Percentiles rank a stretch among this genome's conserved stretches.
Conservation (phyloP, 1,140 invertebrate species). For the Macrobrachium rosenbergii region DNA sequence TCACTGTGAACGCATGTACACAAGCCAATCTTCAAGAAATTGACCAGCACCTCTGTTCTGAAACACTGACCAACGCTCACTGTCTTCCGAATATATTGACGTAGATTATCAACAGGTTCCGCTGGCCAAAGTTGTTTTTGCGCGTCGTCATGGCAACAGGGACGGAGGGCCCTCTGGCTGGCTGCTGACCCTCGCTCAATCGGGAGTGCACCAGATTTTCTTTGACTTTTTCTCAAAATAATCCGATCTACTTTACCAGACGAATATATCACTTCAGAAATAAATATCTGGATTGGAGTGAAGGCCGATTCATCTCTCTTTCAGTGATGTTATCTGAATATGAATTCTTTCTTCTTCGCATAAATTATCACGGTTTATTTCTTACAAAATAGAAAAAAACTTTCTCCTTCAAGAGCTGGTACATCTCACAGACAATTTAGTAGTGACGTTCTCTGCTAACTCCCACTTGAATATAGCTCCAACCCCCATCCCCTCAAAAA, state of each 20-base stretch:
- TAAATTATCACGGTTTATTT: too few relatives aligned
- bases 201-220: not conserved
- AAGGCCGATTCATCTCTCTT: too few relatives aligned
- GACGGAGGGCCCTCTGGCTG: not conserved
- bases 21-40: too few relatives aligned
- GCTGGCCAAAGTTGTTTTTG: not conserved
- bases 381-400: too few relatives aligned
- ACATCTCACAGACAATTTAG: not conserved
- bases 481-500: not conserved
- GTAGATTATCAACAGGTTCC: slow-evolving; percentile 18
- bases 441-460: not conserved
- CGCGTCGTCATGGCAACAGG: not conserved
- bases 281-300: too few relatives aligned
- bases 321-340: too few relatives aligned
- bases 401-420: not conserved
- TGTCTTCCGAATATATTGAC: not conserved
- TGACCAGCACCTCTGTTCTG: too few relatives aligned
- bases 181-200: not conserved
- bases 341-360: too few relatives aligned
- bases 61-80: too few relatives aligned
- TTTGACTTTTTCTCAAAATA: not conserved
- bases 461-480: not conserved
- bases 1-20: too few relatives aligned
- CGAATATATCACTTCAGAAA: too few relatives aligned
- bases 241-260: too few relatives aligned